Conservation (phyloP, 2,888 invertebrate species). For the Cheilosia variabilis region DNA sequence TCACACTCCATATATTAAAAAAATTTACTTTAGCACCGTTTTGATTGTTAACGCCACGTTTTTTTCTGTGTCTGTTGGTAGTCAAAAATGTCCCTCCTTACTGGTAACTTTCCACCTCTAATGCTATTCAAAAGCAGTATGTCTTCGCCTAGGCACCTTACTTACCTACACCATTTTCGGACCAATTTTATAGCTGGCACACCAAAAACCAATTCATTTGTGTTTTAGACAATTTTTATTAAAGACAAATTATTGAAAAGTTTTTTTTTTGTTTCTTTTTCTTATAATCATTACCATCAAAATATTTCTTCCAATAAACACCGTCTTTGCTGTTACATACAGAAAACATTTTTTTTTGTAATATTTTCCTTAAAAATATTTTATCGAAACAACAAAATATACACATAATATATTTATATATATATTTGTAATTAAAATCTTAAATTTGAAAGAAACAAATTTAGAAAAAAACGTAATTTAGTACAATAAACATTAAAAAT, state of each 20-base stretch:
- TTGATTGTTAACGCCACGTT: too few species aligned
- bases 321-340: slow-evolving; percentile 54
- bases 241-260: slow-evolving; percentile 66
- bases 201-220: slow-evolving; percentile 14
- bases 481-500: slow-evolving; percentile 19
- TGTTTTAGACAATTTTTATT: slow-evolving; percentile 64
- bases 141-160: too few species aligned
- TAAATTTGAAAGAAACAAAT: not conserved
- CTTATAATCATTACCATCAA: slow-evolving; percentile 43
- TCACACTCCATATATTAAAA: too few species aligned
- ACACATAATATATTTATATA: not conserved
- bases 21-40: too few species aligned
- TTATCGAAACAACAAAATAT: slow-evolving; percentile 41
- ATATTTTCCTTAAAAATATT: slow-evolving; percentile 18
- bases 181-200: not conserved
- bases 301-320: slow-evolving; percentile 61
- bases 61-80: too few species aligned
- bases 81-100: too few species aligned
- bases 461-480: not conserved
- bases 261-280: slow-evolving; percentile 19
- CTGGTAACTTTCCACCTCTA: too few species aligned
- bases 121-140: too few species aligned
- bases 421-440: slow-evolving; percentile 2
- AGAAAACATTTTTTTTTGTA: slow-evolving; percentile 46
- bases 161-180: too few species aligned